Evolutionary conservation across 2,113 vertebrate genomes (phyloP).

Genomic region (Erinaceus europaeus): DNA sequence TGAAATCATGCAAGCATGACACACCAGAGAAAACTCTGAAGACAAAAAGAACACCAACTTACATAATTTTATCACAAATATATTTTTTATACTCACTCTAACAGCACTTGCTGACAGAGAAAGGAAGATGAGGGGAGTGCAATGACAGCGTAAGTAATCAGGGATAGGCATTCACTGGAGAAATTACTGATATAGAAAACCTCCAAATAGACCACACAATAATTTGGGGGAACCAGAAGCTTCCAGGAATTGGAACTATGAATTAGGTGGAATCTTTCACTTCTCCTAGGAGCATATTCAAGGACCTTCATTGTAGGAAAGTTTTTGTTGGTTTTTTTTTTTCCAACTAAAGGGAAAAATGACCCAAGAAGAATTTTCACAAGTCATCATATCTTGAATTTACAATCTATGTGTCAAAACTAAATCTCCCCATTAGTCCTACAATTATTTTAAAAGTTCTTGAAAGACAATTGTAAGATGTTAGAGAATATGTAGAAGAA

Average conservation of each 20-base stretch:
- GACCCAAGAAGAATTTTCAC: background rate
- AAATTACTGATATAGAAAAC: background rate
- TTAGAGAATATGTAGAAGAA: background rate
- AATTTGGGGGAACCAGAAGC: background rate
- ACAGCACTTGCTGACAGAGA: background rate
- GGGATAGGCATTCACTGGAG: background rate
- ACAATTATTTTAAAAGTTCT: background rate
- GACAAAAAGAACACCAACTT: too few relatives aligned
- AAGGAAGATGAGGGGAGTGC: background rate
- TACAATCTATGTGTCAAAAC: background rate
- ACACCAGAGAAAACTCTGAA: too few relatives aligned
- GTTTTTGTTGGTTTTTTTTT: too few relatives aligned
- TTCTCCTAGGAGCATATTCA: background rate
- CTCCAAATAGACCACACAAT: background rate
- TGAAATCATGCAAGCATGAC: too few relatives aligned
- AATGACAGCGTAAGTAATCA: background rate
- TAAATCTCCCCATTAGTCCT: background rate
- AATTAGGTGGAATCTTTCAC: background rate
- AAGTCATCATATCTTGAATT: slow-evolving; percentile 29
- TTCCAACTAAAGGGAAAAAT: too few relatives aligned
- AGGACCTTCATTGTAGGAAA: background rate
- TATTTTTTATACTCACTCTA: background rate
- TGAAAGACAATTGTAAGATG: background rate
- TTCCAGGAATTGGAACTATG: background rate
- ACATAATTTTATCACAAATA: background rate